Percentiles rank a stretch among this genome's conserved stretches.
phyloP scores from a whole-genome alignment of 2,113 vertebrate species.

The Gymnorhina tibicen region DNA sequence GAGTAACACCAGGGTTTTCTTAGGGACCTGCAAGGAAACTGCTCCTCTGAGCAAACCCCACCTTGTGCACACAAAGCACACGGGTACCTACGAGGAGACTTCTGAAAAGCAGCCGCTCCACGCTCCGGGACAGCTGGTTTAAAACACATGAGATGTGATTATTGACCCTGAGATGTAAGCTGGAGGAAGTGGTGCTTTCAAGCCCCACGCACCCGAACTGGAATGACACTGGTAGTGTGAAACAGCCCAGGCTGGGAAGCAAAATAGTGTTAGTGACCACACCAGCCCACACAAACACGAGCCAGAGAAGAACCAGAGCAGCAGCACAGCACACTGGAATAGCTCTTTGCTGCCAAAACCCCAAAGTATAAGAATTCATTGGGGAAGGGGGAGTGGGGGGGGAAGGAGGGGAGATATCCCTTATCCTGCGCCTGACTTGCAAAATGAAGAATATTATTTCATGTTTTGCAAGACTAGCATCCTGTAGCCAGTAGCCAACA shows the following conservation, averaged over 20 bases:
- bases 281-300: background rate
- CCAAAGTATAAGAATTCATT: background rate
- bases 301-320: background rate
- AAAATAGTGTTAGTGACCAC: background rate
- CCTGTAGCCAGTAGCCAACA: background rate
- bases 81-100: accelerated
- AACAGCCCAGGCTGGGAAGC: background rate
- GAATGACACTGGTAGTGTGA: background rate
- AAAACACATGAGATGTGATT: background rate
- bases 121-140: background rate
- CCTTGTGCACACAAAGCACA: background rate
- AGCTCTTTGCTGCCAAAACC: background rate
- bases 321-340: background rate
- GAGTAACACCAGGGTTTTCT: background rate
- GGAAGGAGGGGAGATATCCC: accelerated
- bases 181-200: background rate
- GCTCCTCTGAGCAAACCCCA: background rate
- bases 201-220: background rate
- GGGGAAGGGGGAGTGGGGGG: no score
- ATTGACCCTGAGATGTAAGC: background rate
- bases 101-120: background rate
- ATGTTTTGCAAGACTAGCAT: background rate
- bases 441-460: background rate
- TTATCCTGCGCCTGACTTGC: background rate
- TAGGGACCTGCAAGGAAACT: background rate